A percentile compares a stretch with the other conserved stretches of the same genome.
phyloP scores from a whole-genome alignment of 2,113 vertebrate genomes.

The Eublepharis macularius region DNA sequence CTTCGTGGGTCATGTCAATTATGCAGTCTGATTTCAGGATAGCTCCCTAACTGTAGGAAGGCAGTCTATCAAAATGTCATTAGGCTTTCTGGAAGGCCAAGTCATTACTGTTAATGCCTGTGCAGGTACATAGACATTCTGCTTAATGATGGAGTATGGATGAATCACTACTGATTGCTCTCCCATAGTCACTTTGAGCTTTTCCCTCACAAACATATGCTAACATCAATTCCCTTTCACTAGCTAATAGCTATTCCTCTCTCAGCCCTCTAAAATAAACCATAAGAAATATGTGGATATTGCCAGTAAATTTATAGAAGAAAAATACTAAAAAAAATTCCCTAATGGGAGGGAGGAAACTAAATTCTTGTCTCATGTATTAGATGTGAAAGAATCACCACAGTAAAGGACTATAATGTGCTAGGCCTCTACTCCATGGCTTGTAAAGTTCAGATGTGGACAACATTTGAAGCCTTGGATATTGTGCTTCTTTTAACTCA shows the following conservation, averaged over 20 bases:
- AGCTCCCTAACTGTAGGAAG: slow-evolving; percentile 25
- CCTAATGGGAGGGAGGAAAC: neutral
- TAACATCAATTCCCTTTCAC: slow-evolving; percentile 16
- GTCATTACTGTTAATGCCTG: slow-evolving; percentile 27
- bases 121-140: slow-evolving; percentile 28
- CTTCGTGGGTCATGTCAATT: slow-evolving; percentile 50
- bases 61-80: slow-evolving; percentile 61
- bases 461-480: neutral
- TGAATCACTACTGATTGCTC: slow-evolving; percentile 49
- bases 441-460: neutral
- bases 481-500: neutral
- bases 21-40: slow-evolving; percentile 30
- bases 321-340: too few relatives aligned
- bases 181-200: neutral
- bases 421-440: too few relatives aligned
- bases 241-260: slow-evolving; percentile 33
- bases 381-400: neutral
- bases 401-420: neutral
- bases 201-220: neutral
- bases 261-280: neutral
- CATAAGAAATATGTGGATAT: neutral
- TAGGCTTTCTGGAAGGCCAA: neutral
- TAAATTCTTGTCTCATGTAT: neutral
- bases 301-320: neutral
- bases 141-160: slow-evolving; percentile 32